Conservation (phyloP, 2,113 vertebrate genomes). For the Lasiurus borealis region DNA sequence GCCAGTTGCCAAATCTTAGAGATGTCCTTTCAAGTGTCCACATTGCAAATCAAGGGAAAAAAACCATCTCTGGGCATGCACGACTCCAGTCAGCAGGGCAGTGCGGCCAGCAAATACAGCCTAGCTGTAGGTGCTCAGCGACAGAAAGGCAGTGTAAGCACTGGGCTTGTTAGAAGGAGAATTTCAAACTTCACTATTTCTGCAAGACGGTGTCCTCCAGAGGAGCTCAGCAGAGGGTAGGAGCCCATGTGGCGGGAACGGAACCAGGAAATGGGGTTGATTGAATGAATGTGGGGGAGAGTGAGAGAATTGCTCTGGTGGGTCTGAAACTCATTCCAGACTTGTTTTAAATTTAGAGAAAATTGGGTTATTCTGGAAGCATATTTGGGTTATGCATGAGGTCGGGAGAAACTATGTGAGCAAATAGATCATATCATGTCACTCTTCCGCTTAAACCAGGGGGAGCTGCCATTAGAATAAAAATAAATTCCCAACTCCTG, state of each 20-base stretch:
- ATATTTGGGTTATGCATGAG: conserved; percentile 37
- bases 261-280: conserved; percentile 14
- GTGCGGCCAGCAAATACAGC: neutral
- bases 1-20: neutral
- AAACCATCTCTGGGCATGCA: neutral
- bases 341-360: conserved; percentile 66
- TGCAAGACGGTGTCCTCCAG: neutral
- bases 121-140: neutral
- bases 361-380: conserved; percentile 67
- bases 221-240: neutral
- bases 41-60: neutral
- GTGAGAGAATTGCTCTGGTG: neutral
- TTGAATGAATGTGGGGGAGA: neutral
- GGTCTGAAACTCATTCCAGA: conserved; percentile 30
- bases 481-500: neutral
- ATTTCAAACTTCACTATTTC: neutral
- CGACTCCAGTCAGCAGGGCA: neutral
- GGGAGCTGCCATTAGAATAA: conserved; percentile 18
- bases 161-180: neutral
- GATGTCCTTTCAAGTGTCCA: neutral
- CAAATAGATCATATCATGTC: conserved; percentile 46
- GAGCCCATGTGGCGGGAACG: neutral
- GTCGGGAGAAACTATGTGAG: conserved; percentile 70
- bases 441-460: neutral
- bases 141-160: neutral